A percentile compares a stretch with the other conserved stretches of the same genome.
Evolutionary conservation across 2,797 vertebrate genomes (phyloP).

Genomic region (Brachyrhaphis roseni): DNA sequence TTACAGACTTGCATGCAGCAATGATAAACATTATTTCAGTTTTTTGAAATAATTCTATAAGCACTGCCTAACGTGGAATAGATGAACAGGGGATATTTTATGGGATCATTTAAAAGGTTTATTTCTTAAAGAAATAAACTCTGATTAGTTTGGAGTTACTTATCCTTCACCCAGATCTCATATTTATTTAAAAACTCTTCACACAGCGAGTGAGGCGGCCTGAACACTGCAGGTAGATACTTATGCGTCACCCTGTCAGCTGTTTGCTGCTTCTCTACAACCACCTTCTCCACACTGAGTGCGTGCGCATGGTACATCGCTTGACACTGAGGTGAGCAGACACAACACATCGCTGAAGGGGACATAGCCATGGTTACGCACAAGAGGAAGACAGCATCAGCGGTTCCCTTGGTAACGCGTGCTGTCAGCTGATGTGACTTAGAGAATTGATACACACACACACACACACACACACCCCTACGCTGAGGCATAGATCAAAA

Average conservation of each 20-base stretch:
- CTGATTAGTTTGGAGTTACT: neutral
- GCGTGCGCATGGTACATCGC: slow-evolving; percentile 17
- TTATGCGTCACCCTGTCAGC: slow-evolving; percentile 31
- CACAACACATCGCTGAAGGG: slow-evolving; percentile 57
- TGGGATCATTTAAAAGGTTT: neutral
- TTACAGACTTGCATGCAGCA: neutral
- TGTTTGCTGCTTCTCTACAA: slow-evolving; percentile 17
- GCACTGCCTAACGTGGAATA: neutral
- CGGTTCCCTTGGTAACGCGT: slow-evolving; percentile 44
- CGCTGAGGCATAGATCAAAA: neutral
- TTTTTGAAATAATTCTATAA: neutral
- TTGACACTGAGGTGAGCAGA: slow-evolving; percentile 62
- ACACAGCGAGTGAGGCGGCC: slow-evolving; percentile 2
- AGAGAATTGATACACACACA: slow-evolving; percentile 22
- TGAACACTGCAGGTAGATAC: slow-evolving; percentile 26
- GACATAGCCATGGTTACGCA: slow-evolving; percentile 60
- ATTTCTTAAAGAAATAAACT: slow-evolving; percentile 1
- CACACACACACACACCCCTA: slow-evolving; percentile 8
- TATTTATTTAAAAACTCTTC: neutral
- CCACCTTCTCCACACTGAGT: slow-evolving; percentile 15
- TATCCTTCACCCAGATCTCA: neutral
- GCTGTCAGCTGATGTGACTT: slow-evolving; percentile 31
- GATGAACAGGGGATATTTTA: neutral
- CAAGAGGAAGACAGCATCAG: slow-evolving; percentile 53
- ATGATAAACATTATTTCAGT: neutral